Base-by-base conservation (phyloP, 30 jellyfish, hydroid and myxozoan genomes). In the Nemopilema nomurai region DNA sequence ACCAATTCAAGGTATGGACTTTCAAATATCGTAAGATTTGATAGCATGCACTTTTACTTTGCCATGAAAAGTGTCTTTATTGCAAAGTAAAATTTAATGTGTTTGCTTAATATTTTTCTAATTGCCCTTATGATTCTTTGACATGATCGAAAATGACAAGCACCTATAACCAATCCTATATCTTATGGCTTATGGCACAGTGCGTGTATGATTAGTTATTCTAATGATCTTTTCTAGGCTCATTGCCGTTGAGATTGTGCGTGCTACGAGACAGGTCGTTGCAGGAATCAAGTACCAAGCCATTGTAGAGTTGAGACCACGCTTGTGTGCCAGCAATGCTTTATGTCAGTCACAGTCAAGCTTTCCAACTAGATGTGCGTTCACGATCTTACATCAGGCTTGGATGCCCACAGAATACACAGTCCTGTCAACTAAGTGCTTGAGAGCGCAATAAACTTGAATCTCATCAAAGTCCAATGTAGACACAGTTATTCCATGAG, bases 241-340 rank as follows among this genome's bases (percentile, higher is more conserved):
- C 67, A 21, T 62, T 77, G 78, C 68, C 1, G 18, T 77, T 0
- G 32, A 77, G 19, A 62, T 77, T 18, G 4, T 23, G 52, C 63
- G 68, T 18, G 87, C 87, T 19, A 53, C 87, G 0, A 63, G 28
- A 1, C 87, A 77, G 65, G 87, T 77, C 29, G 87, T 77, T 23
- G 69, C 78, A 25, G 87, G 87, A 26, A 16, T 77, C 24, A 77
- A 77, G 57, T 77, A 77, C 67, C 65, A 16, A 27, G 87, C 87
- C 33, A 6, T 23, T 1, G 78, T 77, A 29, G 78, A 77, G 24
- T 57, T 77, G 24, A 26, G 74, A 23, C 78, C 78, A 24, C 74
- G 78, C 22, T 69, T 76, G 8, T 76, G 86, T 18, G 86, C 26
- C 27, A 76, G 51, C 75, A 76, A 49, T 76, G 86, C 86, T 1